Evolutionary conservation across 2,113 vertebrate genomes (phyloP).

Genomic region (Xiphophorus maculatus): DNA sequence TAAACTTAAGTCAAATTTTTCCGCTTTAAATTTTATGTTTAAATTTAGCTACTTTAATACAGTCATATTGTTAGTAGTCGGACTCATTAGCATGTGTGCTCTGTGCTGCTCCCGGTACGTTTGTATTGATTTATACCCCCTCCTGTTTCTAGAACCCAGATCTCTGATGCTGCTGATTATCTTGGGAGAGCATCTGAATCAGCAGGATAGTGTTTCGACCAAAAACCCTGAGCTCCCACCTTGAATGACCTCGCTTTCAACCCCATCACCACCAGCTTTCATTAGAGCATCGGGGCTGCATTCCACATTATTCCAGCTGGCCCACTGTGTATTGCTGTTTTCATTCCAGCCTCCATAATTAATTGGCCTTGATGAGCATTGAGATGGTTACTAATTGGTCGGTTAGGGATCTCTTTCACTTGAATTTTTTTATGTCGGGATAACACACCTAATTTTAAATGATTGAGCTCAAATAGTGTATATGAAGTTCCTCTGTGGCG

Average conservation of each 20-base stretch:
- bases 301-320: slow-evolving; percentile 21
- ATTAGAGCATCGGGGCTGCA: slow-evolving; percentile 23
- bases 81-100: slow-evolving; percentile 46
- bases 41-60: slow-evolving; percentile 16
- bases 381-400: slow-evolving; percentile 65
- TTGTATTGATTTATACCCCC: slow-evolving; percentile 35
- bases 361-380: slow-evolving; percentile 70
- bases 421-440: slow-evolving; percentile 40
- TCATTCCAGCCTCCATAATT: slow-evolving; percentile 61
- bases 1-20: slow-evolving; percentile 1
- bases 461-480: slow-evolving; percentile 35
- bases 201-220: slow-evolving; percentile 28
- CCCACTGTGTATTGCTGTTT: slow-evolving; percentile 50
- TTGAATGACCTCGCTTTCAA: slow-evolving; percentile 50
- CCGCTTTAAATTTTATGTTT: background rate
- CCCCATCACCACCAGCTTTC: slow-evolving; percentile 40
- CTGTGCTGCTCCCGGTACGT: slow-evolving; percentile 21
- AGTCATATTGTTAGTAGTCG: slow-evolving; percentile 13
- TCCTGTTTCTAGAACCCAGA: slow-evolving; percentile 27
- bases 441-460: slow-evolving; percentile 53
- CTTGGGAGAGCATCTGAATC: slow-evolving; percentile 46
- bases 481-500: background rate
- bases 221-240: slow-evolving; percentile 50
- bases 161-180: slow-evolving; percentile 46
- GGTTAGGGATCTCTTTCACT: slow-evolving; percentile 63